Conservation (phyloP, 2,888 invertebrate species). For the Rhagonycha lutea region DNA sequence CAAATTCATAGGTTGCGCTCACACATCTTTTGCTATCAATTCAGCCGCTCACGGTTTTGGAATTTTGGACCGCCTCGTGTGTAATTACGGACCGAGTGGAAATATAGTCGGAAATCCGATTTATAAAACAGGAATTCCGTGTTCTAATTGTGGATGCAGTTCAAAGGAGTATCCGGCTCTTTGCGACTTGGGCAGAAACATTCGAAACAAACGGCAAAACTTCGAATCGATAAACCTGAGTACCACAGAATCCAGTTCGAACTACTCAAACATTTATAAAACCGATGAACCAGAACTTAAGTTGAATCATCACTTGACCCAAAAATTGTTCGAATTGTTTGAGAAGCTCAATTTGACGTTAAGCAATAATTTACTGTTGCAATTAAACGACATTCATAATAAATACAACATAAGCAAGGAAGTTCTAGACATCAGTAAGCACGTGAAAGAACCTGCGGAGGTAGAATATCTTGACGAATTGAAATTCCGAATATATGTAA, state of each 20-base stretch:
- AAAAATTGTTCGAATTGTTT: not conserved
- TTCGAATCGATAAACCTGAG: not conserved
- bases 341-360: not conserved
- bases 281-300: not conserved
- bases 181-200: not conserved
- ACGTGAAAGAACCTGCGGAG: not conserved
- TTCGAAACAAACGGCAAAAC: not conserved
- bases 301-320: not conserved
- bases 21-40: not conserved
- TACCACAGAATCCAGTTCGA: not conserved
- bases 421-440: not conserved
- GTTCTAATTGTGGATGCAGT: not conserved
- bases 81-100: constrained; percentile 12
- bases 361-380: not conserved
- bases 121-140: constrained; percentile 7
- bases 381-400: not conserved
- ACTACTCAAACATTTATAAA: not conserved
- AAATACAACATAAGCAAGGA: not conserved
- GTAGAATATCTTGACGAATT: not conserved
- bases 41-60: not conserved
- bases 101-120: not conserved
- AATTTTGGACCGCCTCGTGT: constrained; percentile 2
- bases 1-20: constrained; percentile 8
- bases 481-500: not conserved
- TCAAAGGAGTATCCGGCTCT: constrained; percentile 4